phyloP scores from a whole-genome alignment of 2,797 vertebrate species.

The Fratercula arctica region DNA sequence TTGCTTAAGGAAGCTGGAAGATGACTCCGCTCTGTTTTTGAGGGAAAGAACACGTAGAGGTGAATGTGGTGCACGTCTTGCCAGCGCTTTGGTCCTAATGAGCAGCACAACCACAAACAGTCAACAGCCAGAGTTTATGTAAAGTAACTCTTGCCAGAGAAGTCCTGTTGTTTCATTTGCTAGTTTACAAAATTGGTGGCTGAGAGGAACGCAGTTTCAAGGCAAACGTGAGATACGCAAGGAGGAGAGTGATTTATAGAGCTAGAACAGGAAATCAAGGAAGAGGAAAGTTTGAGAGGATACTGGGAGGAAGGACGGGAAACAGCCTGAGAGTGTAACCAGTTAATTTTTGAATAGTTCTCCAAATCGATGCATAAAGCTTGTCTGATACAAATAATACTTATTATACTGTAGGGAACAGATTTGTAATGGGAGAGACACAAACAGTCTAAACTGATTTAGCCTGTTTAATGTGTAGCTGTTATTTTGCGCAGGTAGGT shows the following conservation, averaged over 20 bases:
- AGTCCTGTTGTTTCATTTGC: not conserved
- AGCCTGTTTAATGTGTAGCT: not conserved
- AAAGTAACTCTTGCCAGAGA: not conserved
- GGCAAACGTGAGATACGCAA: not conserved
- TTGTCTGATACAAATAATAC: not conserved
- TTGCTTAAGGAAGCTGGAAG: not conserved
- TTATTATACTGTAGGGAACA: not conserved
- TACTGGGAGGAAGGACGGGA: not conserved
- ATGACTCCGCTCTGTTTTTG: rapidly evolving
- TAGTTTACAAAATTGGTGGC: not conserved
- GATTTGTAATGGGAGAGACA: not conserved
- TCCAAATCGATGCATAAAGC: not conserved
- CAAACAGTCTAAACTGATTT: not conserved
- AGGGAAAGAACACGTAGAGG: not conserved
- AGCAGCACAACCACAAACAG: not conserved
- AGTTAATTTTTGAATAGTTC: not conserved
- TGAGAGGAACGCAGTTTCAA: not conserved
- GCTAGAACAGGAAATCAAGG: not conserved
- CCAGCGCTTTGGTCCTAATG: not conserved
- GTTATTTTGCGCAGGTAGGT: not conserved
- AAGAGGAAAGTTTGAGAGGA: not conserved
- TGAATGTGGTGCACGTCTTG: not conserved
- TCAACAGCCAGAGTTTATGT: not conserved
- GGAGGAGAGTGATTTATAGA: not conserved
- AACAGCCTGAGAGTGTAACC: not conserved